phyloP scores from a whole-genome alignment of 2,797 vertebrate species.

The Gastrophryne carolinensis region DNA sequence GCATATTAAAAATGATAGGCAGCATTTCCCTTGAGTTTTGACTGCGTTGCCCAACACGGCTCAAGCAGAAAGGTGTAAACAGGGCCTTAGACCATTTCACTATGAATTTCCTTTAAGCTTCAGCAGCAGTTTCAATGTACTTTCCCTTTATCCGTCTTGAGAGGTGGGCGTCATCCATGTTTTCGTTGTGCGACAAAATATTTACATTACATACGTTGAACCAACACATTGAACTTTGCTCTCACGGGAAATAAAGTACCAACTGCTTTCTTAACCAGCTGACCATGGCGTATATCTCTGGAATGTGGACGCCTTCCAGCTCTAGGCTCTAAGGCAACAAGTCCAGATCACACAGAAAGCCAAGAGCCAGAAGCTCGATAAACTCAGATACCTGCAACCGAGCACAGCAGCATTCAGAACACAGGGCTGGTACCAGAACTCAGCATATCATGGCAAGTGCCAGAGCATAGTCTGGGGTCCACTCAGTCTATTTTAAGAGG shows the following conservation, averaged over 20 bases:
- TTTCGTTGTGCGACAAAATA: background rate
- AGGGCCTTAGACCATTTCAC: too few relatives aligned
- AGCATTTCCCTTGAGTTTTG: too few relatives aligned
- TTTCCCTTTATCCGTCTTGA: background rate
- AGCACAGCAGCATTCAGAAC: too few relatives aligned
- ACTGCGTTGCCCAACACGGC: too few relatives aligned
- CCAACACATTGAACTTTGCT: conserved; percentile 3
- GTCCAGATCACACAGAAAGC: background rate
- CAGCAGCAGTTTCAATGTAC: background rate
- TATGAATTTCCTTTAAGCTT: too few relatives aligned
- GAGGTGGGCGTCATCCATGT: background rate
- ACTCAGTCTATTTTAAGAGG: too few relatives aligned
- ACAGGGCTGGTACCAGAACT: too few relatives aligned
- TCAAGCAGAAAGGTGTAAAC: too few relatives aligned
- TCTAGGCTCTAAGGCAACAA: background rate
- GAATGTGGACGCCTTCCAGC: conserved; percentile 18
- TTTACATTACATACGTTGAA: conserved; percentile 2
- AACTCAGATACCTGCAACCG: background rate
- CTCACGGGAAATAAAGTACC: conserved; percentile 26
- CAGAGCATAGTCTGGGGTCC: too few relatives aligned
- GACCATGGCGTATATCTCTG: conserved; percentile 7
- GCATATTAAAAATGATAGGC: too few relatives aligned
- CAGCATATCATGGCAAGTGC: too few relatives aligned
- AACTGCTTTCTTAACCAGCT: conserved; percentile 10
- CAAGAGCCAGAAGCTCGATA: background rate